Evolutionary conservation across 2,888 invertebrate species (phyloP), one percentile per base, ranked within the genome.

Genomic region (Acrobasis suavella): DNA sequence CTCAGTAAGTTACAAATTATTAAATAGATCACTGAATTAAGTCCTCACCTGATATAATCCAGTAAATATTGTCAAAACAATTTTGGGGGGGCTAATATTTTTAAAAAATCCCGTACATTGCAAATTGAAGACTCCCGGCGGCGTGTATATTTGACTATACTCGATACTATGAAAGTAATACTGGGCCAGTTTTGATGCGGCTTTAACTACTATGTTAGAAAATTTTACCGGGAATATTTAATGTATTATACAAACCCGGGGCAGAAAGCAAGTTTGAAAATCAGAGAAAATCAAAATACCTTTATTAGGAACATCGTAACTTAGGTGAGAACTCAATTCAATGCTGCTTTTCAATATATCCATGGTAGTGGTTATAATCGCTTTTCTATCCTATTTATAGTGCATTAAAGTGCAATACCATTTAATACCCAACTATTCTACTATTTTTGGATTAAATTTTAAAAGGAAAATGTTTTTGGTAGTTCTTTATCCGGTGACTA

Each of bases 361-460:
- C 69, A 67, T 72, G 71, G 76, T 74, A 74, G 72, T 67, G 71
- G 71, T 58, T 50, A 17, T 58, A 60, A 62, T 56, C 69, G 69
- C 75, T 78, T 80, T 62, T 71, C 73, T 83, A 82, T 72, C 71
- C 80, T 86, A 82, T 75, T 72, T 73, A 80, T 64, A 76, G 85
- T 86, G 85, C 81, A 80, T 70, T 78, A 71, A 77, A 72, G 83
- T 85, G 83, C 82, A 74, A 75, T 78, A 77, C 76, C 72, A 72
- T 78, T 76, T 71, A 75, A 72, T 81, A 81, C 76, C 73, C 78
- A 78, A 82, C 77, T 81, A 81, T 77, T 67, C 75, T 79, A 82
- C 69, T 75, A 76, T 74, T 79, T 75, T 81, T 77, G 72, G 72
- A 74, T 77, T 76, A 60, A 64, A 64, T 75, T 69, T 70, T 72